Conservation (phyloP, 1,140 invertebrate genomes). For the Magallana ariakensis region DNA sequence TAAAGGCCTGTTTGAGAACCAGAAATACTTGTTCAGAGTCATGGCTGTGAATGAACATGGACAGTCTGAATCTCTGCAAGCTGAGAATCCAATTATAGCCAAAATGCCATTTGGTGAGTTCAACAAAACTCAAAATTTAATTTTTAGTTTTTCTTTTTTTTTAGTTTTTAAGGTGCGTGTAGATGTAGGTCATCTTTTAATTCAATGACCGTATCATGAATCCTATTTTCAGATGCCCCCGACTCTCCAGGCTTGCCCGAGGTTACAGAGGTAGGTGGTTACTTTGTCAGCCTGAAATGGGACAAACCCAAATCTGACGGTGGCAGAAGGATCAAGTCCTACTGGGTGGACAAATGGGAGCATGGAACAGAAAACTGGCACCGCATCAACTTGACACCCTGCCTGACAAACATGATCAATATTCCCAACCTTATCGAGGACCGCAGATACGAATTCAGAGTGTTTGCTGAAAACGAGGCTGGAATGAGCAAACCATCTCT, state of each 20-base stretch:
- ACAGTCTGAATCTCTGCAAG: slow-evolving; percentile 93
- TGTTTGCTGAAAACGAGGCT: slow-evolving; percentile 97
- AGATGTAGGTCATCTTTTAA: too few species aligned
- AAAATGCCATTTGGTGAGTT: slow-evolving; percentile 93
- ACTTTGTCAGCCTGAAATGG: slow-evolving; percentile 99
- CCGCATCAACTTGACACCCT: slow-evolving; percentile 91
- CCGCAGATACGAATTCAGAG: slow-evolving; percentile 97
- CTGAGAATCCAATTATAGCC: slow-evolving; percentile 93
- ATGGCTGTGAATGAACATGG: slow-evolving; percentile 99
- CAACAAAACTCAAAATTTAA: too few species aligned
- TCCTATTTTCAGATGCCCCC: slow-evolving; percentile 86
- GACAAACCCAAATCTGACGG: slow-evolving; percentile 95
- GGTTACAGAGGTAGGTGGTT: slow-evolving; percentile 95
- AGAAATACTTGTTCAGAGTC: slow-evolving; percentile 97
- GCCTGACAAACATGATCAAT: slow-evolving; percentile 93
- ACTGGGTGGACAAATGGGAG: slow-evolving; percentile 97
- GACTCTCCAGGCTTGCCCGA: slow-evolving; percentile 93
- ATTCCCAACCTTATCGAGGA: slow-evolving; percentile 98
- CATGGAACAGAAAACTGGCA: slow-evolving; percentile 92
- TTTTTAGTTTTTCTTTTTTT: too few species aligned
- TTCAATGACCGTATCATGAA: too few species aligned
- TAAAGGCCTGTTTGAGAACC: slow-evolving; percentile 96
- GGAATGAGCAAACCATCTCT: slow-evolving; percentile 91
- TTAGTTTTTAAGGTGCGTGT: too few species aligned
- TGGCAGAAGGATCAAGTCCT: slow-evolving; percentile 95